Percentiles rank a stretch among this genome's conserved stretches.
These are phyloP conservation scores for Meta bourneti DNA, from an alignment of 2,888 invertebrate genomes.

Conservation along the genomic window DNA sequence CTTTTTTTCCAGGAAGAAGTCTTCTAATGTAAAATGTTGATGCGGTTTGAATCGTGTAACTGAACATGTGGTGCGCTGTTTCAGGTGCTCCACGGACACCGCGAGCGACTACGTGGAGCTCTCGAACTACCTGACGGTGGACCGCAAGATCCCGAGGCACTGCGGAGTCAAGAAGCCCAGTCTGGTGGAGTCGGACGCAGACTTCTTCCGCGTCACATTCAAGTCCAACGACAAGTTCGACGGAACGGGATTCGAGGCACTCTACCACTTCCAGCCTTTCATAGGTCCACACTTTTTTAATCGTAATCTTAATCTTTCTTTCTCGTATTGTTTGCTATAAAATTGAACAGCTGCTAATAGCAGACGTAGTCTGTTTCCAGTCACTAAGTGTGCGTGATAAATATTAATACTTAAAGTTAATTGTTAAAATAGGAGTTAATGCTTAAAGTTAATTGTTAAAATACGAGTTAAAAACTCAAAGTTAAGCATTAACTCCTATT, in stretches of 20 bases:
- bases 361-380: too few species aligned
- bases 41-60: too few species aligned
- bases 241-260: slow-evolving; percentile 95
- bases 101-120: slow-evolving; percentile 98
- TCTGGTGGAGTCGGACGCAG: slow-evolving; percentile 87
- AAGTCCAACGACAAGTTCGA: slow-evolving; percentile 95
- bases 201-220: slow-evolving; percentile 97
- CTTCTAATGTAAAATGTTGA: too few species aligned
- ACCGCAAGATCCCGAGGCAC: slow-evolving; percentile 92
- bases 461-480: too few species aligned
- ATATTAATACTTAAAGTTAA: too few species aligned
- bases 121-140: slow-evolving; percentile 94
- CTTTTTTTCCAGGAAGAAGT: too few species aligned
- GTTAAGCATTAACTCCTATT: too few species aligned
- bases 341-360: too few species aligned
- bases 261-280: slow-evolving; percentile 94
- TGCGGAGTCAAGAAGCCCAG: slow-evolving; percentile 86
- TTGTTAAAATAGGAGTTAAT: too few species aligned
- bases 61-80: neutral
- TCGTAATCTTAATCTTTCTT: neutral
- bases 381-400: too few species aligned
- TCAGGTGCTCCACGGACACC: slow-evolving; percentile 93
- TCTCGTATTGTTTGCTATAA: too few species aligned
- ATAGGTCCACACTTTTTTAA: slow-evolving; percentile 81
- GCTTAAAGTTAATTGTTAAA: too few species aligned